Base-by-base conservation (phyloP, 1,140 invertebrate genomes). In the Eriosoma lanigerum region DNA sequence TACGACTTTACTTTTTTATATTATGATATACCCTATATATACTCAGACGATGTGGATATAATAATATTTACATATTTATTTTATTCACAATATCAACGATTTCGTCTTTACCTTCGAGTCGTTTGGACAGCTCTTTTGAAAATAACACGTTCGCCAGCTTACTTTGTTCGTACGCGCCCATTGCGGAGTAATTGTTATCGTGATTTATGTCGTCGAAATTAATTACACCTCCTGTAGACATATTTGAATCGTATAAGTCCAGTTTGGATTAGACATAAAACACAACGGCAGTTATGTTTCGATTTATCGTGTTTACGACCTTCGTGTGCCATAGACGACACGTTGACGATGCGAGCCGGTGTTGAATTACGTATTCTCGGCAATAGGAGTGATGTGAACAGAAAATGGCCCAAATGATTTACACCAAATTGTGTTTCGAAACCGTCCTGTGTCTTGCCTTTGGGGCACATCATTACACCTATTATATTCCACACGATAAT, bases 381-480 rank as follows among this genome's bases (percentile, higher is more conserved):
- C 73, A 97, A 83, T 1, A 98, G 85, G 19, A 97, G 85, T 81
- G 90, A 88, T 0, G 94, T 96, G 0, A 97, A 87, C 46, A 96
- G 87, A 84, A 96, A 96, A 84, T 96, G 95, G 0, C 93, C 93
- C 70, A 94, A 85, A 85, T 94, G 90, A 85, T 95, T 95, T 0
- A 91, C 90, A 19, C 91, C 92, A 21, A 95, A 87, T 82, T 94
- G 92, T 73, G 89, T 89, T 85, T 97, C 96, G 84, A 92, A 92
- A 1, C 93, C 94, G 80, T 83, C 85, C 81, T 84, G 82, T 2
- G 84, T 87, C 81, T 83, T 83, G 54, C 86, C 86, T 78, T 89
- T 86, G 0, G 91, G 93, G 81, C 89, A 91, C 86, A 89, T 88
- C 90, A 92, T 93, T 0, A 94, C 88, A 3, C 90, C 85, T 85